These are phyloP conservation scores for Urocolius indicus DNA, from an alignment of 2,113 vertebrate genomes.

Conservation along the genomic window DNA sequence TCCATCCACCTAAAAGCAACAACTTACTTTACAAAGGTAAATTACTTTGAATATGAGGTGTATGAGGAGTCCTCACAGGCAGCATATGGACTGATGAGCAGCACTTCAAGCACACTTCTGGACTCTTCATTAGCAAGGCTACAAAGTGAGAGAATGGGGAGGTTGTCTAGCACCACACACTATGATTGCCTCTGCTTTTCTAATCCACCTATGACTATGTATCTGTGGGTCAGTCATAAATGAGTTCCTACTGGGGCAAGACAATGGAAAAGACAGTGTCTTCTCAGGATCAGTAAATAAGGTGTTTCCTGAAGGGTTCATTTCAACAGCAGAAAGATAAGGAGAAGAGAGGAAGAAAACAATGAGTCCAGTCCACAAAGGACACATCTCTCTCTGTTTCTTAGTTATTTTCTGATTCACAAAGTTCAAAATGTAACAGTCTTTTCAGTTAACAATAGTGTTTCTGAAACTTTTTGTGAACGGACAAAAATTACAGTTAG, in stretches of 20 bases:
- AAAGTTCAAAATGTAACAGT: neutral
- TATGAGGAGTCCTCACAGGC: neutral
- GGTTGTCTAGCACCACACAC: neutral
- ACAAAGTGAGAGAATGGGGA: neutral
- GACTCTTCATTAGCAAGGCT: neutral
- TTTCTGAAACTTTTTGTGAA: neutral
- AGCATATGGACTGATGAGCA: neutral
- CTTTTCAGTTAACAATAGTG: neutral
- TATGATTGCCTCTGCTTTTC: neutral
- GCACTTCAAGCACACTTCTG: neutral
- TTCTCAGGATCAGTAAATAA: neutral
- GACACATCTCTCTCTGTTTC: neutral
- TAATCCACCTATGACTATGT: neutral
- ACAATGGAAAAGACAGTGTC: neutral
- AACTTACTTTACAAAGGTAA: neutral
- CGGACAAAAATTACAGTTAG: neutral
- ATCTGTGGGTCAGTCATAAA: neutral
- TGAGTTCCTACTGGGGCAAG: neutral
- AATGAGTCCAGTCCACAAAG: neutral
- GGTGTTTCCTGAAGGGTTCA: neutral
- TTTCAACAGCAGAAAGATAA: neutral
- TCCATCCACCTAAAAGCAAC: neutral
- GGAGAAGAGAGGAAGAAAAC: neutral
- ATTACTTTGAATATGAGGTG: neutral
- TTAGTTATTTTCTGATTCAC: neutral